These are phyloP conservation scores for Nothoprocta pentlandii DNA, from an alignment of 2,113 vertebrate species.

Conservation along the genomic window DNA sequence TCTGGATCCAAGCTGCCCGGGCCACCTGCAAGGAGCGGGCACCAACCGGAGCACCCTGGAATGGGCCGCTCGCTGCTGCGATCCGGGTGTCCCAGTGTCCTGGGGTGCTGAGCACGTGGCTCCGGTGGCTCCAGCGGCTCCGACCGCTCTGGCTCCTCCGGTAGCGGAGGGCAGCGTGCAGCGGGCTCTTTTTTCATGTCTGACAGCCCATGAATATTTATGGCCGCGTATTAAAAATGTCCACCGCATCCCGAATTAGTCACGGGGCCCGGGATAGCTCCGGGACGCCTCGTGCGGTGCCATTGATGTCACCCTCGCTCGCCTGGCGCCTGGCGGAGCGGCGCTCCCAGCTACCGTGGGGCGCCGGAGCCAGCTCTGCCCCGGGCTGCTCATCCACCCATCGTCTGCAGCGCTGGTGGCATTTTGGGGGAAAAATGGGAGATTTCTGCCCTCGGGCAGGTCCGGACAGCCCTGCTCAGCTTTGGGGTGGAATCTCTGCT, in stretches of 20 bases:
- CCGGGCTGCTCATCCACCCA: not conserved
- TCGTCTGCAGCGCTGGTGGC: no score
- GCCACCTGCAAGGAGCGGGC: no score
- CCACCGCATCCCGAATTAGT: conserved; percentile 57
- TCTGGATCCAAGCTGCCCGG: no score
- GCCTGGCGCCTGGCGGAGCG: rapidly evolving
- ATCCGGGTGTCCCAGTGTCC: no score
- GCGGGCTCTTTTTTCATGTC: conserved; percentile 47
- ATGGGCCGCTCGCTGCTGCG: no score
- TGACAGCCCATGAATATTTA: conserved; percentile 70
- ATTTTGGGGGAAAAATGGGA: not conserved
- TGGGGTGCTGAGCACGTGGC: no score
- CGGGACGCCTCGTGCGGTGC: not conserved
- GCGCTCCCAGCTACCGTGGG: not conserved
- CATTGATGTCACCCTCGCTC: not conserved
- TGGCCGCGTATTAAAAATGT: conserved; percentile 56
- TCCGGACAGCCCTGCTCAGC: no score
- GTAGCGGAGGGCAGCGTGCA: not conserved
- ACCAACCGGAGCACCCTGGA: no score
- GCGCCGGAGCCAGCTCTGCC: not conserved
- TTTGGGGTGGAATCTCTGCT: not conserved
- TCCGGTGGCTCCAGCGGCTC: no score
- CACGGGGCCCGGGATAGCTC: not conserved
- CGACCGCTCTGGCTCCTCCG: not conserved
- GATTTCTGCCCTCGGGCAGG: not conserved